Evolutionary conservation across 2,113 vertebrate species (phyloP), one percentile per base, ranked within the genome.

Genomic region (Lucifuga dentata): DNA sequence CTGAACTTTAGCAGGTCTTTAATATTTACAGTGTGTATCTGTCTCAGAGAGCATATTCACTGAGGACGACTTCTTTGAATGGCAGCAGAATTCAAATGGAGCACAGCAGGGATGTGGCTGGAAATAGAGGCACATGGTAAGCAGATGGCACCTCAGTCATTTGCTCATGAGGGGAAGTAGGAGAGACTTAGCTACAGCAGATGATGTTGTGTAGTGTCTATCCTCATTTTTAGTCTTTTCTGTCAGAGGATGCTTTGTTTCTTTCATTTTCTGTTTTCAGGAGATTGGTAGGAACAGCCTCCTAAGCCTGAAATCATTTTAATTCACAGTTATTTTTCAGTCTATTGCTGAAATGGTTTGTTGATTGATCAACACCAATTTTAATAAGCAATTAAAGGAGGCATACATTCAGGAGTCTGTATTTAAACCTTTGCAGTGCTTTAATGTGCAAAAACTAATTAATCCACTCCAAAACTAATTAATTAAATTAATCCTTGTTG

Each of bases 101-200:
- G 74, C 80, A 8, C 82, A 57, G 79, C 32, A 38, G 84, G 83
- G 80, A 52, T 23, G 69, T 46, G 72, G 61, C 60, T 78, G 60
- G 58, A 81, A 78, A 83, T 56, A 76, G 60, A 68, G 44, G 61
- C 72, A 84, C 86, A 83, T 68, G 78, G 53, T 61, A 66, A 80
- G 78, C 90, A 89, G 89, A 90, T 89, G 85, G 84, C 62, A 68
- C 59, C 60, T 67, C 64, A 1, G 76, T 64, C 75, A 70, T 78
- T 83, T 76, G 68, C 77, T 51, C 73, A 60, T 23, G 19, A 73
- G 57, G 58, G 74, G 76, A 80, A 81, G 74, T 52, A 73, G 71
- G 78, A 78, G 36, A 38, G 56, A 57, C 35, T 41, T 13, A 45
- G 32, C 51, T 48, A 69, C 13, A 19, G 44, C 65, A 65, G 55